Percentiles rank a stretch among this genome's conserved stretches.
Conservation (phyloP, 2,888 invertebrate species). For the Deilephila elpenor region DNA sequence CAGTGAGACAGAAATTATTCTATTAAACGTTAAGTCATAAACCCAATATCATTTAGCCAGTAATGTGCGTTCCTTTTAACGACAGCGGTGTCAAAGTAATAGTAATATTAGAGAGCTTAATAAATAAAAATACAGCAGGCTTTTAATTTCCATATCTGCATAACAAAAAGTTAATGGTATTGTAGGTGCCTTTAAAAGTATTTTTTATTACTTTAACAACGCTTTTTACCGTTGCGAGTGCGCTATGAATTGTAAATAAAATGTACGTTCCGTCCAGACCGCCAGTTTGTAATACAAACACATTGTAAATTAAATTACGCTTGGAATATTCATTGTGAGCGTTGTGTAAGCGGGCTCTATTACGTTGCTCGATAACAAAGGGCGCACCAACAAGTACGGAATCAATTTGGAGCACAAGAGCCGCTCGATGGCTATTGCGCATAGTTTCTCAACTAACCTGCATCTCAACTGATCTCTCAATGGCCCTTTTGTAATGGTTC, state of each 20-base stretch:
- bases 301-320: slow-evolving; percentile 50
- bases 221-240: slow-evolving; percentile 6
- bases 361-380: slow-evolving; percentile 57
- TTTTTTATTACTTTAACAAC: slow-evolving; percentile 10
- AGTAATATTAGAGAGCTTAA: too few species aligned
- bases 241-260: slow-evolving; percentile 24
- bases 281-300: slow-evolving; percentile 29
- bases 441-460: slow-evolving; percentile 53
- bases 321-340: slow-evolving; percentile 55
- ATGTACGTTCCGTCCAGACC: slow-evolving; percentile 3
- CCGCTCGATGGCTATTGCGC: slow-evolving; percentile 45
- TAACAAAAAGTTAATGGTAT: neutral
- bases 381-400: slow-evolving; percentile 44
- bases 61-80: too few species aligned
- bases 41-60: too few species aligned
- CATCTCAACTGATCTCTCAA: slow-evolving; percentile 28
- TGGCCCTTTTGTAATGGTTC: slow-evolving; percentile 37
- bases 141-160: slow-evolving; percentile 2
- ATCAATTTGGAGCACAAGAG: slow-evolving; percentile 58
- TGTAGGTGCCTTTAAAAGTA: slow-evolving; percentile 14
- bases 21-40: too few species aligned
- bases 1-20: too few species aligned
- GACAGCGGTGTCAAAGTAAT: too few species aligned
- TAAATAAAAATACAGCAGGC: neutral
- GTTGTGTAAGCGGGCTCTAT: slow-evolving; percentile 53